Base-by-base conservation (phyloP, 2,888 invertebrate species). In the Atethmia centrago region DNA sequence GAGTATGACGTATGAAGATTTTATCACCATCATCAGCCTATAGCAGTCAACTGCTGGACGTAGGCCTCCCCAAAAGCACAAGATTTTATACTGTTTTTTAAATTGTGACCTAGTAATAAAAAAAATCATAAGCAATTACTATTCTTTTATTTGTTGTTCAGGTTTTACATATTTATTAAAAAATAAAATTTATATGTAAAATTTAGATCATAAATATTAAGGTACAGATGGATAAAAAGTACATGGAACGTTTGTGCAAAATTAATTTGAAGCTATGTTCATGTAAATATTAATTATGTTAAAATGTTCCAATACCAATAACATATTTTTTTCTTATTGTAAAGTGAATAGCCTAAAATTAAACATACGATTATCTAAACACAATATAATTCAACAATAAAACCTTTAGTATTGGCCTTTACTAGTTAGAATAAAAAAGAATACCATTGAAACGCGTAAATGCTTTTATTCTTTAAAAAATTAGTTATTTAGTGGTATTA, bases 321-420 rank as follows among this genome's bases (percentile, higher is more conserved):
- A 58, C 28, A 53, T 40, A 36, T 62, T 55, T 73, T 68, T 61
- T 67, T 72, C 55, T 47, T 67, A 55, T 62, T 67, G 36, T 67
- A 67, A 53, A 66, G 67, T 66, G 61, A 55, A 73, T 71, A 58
- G 56, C 63, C 64, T 64, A 62, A 73, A 67, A 62, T 55, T 62
- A 55, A 55, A 73, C 53, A 73, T 53, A 28, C 42, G 61, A 73
- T 62, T 73, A 61, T 67, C 64, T 71, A 51, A 71, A 58, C 71
- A 65, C 58, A 71, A 73, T 73, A 73, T 73, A 73, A 67, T 62
- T 62, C 62, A 49, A 73, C 73, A 67, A 73, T 68, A 73, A 73
- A 73, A 67, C 73, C 61, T 67, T 62, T 56, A 62, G 73, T 36
- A 68, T 73, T 62, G 36, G 42, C 67, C 53, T 68, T 58, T 71